phyloP scores from a whole-genome alignment of 2,113 vertebrate species.

The Onychostruthus taczanowskii region DNA sequence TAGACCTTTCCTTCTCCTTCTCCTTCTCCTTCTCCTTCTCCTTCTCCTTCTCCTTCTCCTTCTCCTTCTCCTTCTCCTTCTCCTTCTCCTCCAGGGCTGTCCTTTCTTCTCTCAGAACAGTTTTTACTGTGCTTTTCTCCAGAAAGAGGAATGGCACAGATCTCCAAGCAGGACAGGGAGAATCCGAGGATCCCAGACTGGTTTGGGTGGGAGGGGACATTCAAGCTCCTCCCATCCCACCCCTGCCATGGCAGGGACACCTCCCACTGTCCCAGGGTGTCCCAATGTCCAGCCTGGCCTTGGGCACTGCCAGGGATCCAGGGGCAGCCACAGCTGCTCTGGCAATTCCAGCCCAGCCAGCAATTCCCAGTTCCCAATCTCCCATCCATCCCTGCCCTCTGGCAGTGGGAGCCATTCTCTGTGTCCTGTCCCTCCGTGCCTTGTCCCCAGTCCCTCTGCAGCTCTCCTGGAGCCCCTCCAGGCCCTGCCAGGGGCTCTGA shows the following conservation, averaged over 20 bases:
- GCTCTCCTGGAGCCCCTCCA: neutral
- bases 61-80: too few species aligned
- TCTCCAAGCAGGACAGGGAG: neutral
- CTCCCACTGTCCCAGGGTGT: neutral
- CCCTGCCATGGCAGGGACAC: neutral
- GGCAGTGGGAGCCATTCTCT: neutral
- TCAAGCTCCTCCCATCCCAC: accelerated
- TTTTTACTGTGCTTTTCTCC: accelerated
- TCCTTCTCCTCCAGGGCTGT: too few species aligned
- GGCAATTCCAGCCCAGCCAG: neutral
- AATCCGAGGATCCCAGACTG: neutral
- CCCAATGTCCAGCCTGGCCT: neutral
- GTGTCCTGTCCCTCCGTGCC: neutral
- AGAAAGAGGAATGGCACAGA: neutral
- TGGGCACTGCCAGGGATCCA: too few species aligned
- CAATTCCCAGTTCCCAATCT: neutral
- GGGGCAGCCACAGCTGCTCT: neutral
- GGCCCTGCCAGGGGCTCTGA: neutral
- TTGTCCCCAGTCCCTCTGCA: neutral
- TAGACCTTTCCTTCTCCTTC: neutral
- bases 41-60: neutral
- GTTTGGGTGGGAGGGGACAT: neutral
- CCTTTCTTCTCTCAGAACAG: neutral
- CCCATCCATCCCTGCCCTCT: too few species aligned
- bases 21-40: neutral